Conservation (phyloP, 2,888 invertebrate species). For the Philopedon plagiatum region DNA sequence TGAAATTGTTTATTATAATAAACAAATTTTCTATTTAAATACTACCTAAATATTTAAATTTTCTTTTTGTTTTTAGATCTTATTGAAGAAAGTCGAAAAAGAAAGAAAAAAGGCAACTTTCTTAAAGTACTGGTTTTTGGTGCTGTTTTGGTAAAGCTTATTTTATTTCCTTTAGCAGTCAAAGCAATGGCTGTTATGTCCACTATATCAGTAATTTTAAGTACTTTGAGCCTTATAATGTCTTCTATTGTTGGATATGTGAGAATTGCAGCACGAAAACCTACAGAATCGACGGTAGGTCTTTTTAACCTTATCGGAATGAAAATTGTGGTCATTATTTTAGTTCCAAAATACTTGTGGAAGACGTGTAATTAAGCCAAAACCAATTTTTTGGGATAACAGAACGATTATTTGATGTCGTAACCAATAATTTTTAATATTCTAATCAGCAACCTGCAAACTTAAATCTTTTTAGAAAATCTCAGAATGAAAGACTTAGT, state of each 20-base stretch:
- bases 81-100: slow-evolving; percentile 56
- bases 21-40: too few relatives aligned
- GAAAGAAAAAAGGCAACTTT: slow-evolving; percentile 69
- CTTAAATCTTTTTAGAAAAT: too few relatives aligned
- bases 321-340: too few relatives aligned
- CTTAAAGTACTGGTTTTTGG: slow-evolving; percentile 77
- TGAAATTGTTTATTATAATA: too few relatives aligned
- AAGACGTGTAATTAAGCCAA: too few relatives aligned
- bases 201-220: slow-evolving; percentile 72
- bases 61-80: slow-evolving; percentile 40
- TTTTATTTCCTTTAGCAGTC: slow-evolving; percentile 78
- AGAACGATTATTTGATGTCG: too few relatives aligned
- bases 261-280: slow-evolving; percentile 54
- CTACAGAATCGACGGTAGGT: not conserved
- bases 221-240: slow-evolving; percentile 72
- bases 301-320: not conserved
- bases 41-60: too few relatives aligned
- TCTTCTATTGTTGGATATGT: slow-evolving; percentile 76
- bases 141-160: slow-evolving; percentile 76
- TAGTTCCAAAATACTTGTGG: too few relatives aligned
- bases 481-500: too few relatives aligned
- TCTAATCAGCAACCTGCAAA: too few relatives aligned
- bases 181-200: slow-evolving; percentile 80
- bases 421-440: too few relatives aligned
- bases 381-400: too few relatives aligned